phyloP scores from a whole-genome alignment of 2,113 vertebrate species.

The Nerophis lumbriciformis region DNA sequence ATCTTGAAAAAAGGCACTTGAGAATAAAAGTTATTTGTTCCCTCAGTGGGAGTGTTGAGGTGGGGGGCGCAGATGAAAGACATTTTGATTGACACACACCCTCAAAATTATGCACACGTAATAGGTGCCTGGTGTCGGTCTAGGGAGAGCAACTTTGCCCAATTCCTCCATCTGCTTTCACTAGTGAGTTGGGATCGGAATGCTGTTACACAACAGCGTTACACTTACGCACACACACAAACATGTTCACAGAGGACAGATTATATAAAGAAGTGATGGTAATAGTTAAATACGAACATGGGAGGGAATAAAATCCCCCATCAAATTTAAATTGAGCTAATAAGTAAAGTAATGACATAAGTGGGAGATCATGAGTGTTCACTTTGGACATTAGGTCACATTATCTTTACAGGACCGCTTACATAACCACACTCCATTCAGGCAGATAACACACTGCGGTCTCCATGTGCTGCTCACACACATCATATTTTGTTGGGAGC shows the following conservation, averaged over 20 bases:
- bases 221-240: constrained; percentile 5
- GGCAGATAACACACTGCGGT: no score
- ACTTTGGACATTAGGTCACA: constrained; percentile 62
- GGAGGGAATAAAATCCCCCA: neutral
- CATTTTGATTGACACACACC: constrained; percentile 44
- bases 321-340: constrained; percentile 15
- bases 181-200: constrained; percentile 60
- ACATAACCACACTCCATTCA: constrained; percentile 60
- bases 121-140: constrained; percentile 58
- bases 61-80: constrained; percentile 54
- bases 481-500: constrained; percentile 21
- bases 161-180: constrained; percentile 61
- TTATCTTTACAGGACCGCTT: constrained; percentile 62
- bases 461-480: constrained; percentile 19
- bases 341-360: constrained; percentile 23
- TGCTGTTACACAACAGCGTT: constrained; percentile 55
- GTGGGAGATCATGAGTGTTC: constrained; percentile 44
- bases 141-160: constrained; percentile 52
- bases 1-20: no score
- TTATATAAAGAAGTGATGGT: constrained; percentile 7
- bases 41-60: constrained; percentile 23
- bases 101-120: constrained; percentile 53
- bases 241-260: neutral
- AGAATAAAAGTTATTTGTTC: neutral
- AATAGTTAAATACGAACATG: neutral